A percentile compares a stretch with the other conserved stretches of the same genome.
Conservation (phyloP, 2,797 vertebrate species). For the Falco concolor region DNA sequence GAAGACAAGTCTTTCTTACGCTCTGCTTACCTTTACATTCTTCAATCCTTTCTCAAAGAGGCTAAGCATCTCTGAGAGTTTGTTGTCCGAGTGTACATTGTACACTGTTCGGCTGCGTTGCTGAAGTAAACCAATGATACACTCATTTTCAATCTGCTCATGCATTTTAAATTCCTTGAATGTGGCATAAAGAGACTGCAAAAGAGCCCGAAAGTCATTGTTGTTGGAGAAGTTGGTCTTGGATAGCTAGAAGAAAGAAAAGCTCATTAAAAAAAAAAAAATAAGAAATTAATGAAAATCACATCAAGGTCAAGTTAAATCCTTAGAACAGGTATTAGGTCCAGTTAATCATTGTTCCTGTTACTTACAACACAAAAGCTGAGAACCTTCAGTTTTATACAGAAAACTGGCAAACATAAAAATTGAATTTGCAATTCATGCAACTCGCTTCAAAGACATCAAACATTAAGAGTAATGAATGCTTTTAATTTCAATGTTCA, state of each 20-base stretch:
- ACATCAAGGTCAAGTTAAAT: neutral
- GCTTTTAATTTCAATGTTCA: neutral
- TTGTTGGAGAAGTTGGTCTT: slow-evolving; percentile 99
- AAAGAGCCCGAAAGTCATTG: slow-evolving; percentile 94
- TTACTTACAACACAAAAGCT: neutral
- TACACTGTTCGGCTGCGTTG: slow-evolving; percentile 93
- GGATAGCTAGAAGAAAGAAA: slow-evolving; percentile 82
- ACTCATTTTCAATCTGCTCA: slow-evolving; percentile 98
- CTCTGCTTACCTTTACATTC: slow-evolving; percentile 85
- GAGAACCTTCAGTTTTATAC: neutral
- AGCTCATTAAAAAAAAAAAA: neutral
- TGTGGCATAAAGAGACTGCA: slow-evolving; percentile 93
- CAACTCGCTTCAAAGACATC: neutral
- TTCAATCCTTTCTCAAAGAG: slow-evolving; percentile 95
- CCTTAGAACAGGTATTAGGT: neutral
- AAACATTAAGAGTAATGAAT: neutral
- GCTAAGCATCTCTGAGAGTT: slow-evolving; percentile 95
- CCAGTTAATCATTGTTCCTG: neutral
- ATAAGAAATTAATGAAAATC: neutral
- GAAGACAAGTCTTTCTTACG: neutral
- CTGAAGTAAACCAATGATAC: slow-evolving; percentile 92
- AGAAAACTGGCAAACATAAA: neutral
- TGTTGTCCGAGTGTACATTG: slow-evolving; percentile 97
- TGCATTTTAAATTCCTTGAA: slow-evolving; percentile 99
- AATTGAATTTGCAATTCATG: neutral